Base-by-base conservation (phyloP, 2,797 vertebrate genomes). In the Acanthurus tractus region DNA sequence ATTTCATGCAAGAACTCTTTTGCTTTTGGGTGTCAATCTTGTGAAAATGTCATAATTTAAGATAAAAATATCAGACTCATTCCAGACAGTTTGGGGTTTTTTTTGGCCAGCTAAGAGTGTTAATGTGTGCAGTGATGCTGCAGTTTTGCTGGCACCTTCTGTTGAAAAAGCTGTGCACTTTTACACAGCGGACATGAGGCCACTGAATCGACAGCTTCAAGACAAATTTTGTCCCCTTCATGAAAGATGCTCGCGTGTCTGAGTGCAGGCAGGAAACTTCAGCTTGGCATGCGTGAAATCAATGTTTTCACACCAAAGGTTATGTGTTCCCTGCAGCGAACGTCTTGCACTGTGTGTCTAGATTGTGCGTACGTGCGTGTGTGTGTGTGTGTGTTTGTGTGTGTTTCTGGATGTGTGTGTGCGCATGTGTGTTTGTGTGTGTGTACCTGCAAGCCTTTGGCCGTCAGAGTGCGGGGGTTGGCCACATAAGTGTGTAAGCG, bases 371-470 rank as follows among this genome's bases (percentile, higher is more conserved):
- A n/a, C n/a, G 64, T 50, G 61, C 8, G 45, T 18, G 3, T 49
- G 48, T 50, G 89, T 95, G 95, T 82, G 94, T 64, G 55, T 70
- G 52, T 63, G 91, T 29, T 29, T 29, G 5, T 95, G 95, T 81
- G 42, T 74, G 80, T 95, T 94, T 95, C 92, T 95, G 95, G 95
- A 95, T 80, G 42, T 74, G 80, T 95, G 94, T 95, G 92, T 95
- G 95, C 80, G 94, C 93, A 83, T 95, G 94, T 57, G 96, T 94
- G 87, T 95, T 94, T 63, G 95, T 95, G 83, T 96, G 95, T 71
- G 92, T 90, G 83, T 96, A 98, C 94, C 98, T 98, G 94, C 68
- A 94, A 86, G 82, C 86, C 89, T 70, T 85, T 92, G 18, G 88
- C 20, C 4, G 91, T 94, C 79, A 94, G 81, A 34, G 77, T 15